phyloP scores from a whole-genome alignment of 2,888 invertebrate genomes.

The Micropterix aruncella region DNA sequence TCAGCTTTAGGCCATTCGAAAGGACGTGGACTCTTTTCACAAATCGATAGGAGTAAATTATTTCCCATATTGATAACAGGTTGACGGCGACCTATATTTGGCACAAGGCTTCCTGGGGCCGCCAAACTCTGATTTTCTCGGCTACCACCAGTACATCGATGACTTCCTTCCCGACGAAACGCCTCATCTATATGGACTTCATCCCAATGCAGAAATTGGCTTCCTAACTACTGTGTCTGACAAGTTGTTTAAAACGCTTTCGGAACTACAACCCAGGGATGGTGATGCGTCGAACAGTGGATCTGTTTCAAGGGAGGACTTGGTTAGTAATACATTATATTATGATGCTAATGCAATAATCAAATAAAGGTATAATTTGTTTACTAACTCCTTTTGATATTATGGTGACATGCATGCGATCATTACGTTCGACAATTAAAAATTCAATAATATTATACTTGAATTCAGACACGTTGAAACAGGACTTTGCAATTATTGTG shows the following conservation, averaged over 20 bases:
- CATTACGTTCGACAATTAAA: too few relatives aligned
- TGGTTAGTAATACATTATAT: slow-evolving; percentile 25
- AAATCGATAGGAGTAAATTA: too few relatives aligned
- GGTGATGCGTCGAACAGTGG: slow-evolving; percentile 55
- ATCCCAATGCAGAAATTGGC: slow-evolving; percentile 92
- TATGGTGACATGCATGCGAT: too few relatives aligned
- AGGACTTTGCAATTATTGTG: too few relatives aligned
- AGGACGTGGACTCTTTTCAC: too few relatives aligned
- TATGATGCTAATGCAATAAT: too few relatives aligned
- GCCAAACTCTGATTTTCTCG: slow-evolving; percentile 73
- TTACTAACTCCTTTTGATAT: too few relatives aligned
- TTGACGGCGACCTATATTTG: slow-evolving; percentile 72
- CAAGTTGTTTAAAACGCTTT: slow-evolving; percentile 61
- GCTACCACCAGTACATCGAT: slow-evolving; percentile 82
- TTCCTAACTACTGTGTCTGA: slow-evolving; percentile 81
- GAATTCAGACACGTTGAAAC: too few relatives aligned
- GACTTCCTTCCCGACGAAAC: slow-evolving; percentile 77
- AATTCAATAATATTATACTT: too few relatives aligned
- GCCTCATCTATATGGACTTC: slow-evolving; percentile 81
- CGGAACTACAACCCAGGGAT: slow-evolving; percentile 85
- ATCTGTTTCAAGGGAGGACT: slow-evolving; percentile 70
- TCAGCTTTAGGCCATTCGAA: too few relatives aligned
- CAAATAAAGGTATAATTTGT: too few relatives aligned
- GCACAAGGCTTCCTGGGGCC: slow-evolving; percentile 80
- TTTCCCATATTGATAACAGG: slow-evolving; percentile 33